phyloP scores from a whole-genome alignment of 2,113 vertebrate genomes.

The Hippopotamus amphibius region DNA sequence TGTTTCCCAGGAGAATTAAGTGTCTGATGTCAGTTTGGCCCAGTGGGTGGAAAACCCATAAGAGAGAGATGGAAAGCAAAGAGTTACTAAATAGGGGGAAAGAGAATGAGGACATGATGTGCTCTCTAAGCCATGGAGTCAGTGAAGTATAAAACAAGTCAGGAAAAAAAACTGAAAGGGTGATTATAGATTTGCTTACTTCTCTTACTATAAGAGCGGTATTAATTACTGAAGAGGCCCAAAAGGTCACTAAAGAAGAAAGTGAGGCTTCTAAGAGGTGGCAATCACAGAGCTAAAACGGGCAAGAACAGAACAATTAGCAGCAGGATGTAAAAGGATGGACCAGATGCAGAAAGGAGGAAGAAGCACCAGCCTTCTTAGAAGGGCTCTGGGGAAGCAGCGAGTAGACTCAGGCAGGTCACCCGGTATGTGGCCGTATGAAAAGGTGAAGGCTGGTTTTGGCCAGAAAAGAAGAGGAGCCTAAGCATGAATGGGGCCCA shows the following conservation, averaged over 20 bases:
- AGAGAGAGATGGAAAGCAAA: conserved; percentile 63
- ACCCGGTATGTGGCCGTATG: background rate
- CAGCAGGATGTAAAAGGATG: conserved; percentile 59
- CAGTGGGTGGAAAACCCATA: background rate
- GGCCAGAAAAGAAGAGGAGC: background rate
- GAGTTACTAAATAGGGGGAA: conserved; percentile 78
- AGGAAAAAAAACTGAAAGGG: conserved; percentile 76
- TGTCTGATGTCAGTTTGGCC: conserved; percentile 33
- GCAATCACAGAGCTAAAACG: conserved; percentile 64
- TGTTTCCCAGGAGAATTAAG: conserved; percentile 83
- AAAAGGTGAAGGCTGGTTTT: conserved; percentile 1
- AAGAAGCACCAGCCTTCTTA: conserved; percentile 28
- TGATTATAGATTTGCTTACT: conserved; percentile 82
- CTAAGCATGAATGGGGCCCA: background rate
- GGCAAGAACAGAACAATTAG: conserved; percentile 57
- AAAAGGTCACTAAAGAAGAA: conserved; percentile 83
- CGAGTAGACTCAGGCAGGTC: background rate
- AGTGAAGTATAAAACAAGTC: conserved; percentile 84
- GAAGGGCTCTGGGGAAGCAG: background rate
- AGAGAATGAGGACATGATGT: conserved; percentile 70
- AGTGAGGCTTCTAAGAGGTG: conserved; percentile 76
- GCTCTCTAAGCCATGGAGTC: conserved; percentile 71
- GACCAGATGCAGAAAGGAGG: background rate
- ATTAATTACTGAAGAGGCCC: conserved; percentile 80
- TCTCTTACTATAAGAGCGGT: conserved; percentile 71